phyloP scores from a whole-genome alignment of 2,797 vertebrate genomes.

The Hoplostethus mediterraneus region DNA sequence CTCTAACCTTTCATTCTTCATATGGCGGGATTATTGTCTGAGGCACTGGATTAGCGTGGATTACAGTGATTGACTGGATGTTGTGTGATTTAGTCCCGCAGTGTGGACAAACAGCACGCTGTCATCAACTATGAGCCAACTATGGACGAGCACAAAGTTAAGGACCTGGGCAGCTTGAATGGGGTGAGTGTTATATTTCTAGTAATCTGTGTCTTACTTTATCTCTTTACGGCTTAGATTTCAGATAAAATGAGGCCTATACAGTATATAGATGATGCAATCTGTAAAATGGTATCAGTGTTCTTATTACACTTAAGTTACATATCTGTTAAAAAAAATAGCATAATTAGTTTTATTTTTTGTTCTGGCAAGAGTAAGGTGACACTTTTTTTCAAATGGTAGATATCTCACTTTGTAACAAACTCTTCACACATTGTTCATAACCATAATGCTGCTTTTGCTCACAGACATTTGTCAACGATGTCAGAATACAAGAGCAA shows the following conservation, averaged over 20 bases:
- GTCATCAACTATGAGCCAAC: conserved; percentile 95
- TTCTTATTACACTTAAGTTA: too few relatives aligned
- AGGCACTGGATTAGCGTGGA: conserved; percentile 41
- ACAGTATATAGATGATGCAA: too few relatives aligned
- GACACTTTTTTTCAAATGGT: background rate
- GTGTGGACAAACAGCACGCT: conserved; percentile 98
- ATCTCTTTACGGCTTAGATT: background rate
- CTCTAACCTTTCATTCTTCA: conserved; percentile 9
- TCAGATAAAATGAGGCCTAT: too few relatives aligned
- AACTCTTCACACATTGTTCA: background rate
- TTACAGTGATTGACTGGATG: conserved; percentile 60
- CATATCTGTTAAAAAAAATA: too few relatives aligned
- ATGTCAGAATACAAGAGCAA: conserved; percentile 95
- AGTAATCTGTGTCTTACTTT: background rate
- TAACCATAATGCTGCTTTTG: conserved; percentile 47
- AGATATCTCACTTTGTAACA: background rate
- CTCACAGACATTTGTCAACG: conserved; percentile 95
- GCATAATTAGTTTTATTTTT: background rate
- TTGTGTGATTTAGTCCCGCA: conserved; percentile 89
- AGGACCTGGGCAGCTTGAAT: conserved; percentile 96
- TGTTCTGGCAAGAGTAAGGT: too few relatives aligned
- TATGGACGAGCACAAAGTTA: conserved; percentile 93
- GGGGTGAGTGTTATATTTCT: conserved; percentile 87
- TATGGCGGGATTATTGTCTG: conserved; percentile 30
- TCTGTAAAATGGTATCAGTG: too few relatives aligned